Base-by-base conservation (phyloP, 2,113 vertebrate species). In the Pardalotus punctatus region DNA sequence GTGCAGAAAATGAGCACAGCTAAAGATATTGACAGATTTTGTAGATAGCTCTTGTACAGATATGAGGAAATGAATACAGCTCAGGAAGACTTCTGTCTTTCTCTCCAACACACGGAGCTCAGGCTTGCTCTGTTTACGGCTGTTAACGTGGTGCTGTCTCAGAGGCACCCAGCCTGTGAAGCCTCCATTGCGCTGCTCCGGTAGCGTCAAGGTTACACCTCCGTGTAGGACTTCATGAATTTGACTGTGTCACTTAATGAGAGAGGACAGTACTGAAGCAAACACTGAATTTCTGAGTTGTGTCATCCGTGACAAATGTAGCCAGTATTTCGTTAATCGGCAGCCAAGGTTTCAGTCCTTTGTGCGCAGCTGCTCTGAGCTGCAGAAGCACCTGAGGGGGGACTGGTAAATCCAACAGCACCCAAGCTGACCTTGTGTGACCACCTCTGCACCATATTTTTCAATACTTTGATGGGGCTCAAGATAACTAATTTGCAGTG, bases 131-230 rank as follows among this genome's bases (percentile, higher is more conserved):
- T 57, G 38, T 22, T 38, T 31, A 1, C 9, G 48, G 36, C 36
- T 0, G 0, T 31, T 28, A 57, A 11, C 24, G 14, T 0, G 0
- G 19, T 7, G 31, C 31, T 43, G 19, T 19, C 21, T 42, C 40
- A 65, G 40, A 35, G 28, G 8, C 35, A 28, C 0, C 0, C 80
- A 83, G 33, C 11, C 42, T 56, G 8, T 8, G 28, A 62, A 64
- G 3, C 35, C 27, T 13, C 4, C 27, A 33, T n/a, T 9, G 21
- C n/a, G 54, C 81, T 50, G 6, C 17, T 50, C 7, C 64, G 33
- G 38, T 2, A 25, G 33, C 27, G 58, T 9, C 1, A 0, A 21
- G 33, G 9, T 62, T 80, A 9, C 7, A 38, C 22, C 48, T 29
- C 20, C 40, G 16, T 23, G 13, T 6, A 56, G 14, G 13, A n/a